Evolutionary conservation across 2,797 vertebrate genomes (phyloP).

Genomic region (Diplodus sargus): DNA sequence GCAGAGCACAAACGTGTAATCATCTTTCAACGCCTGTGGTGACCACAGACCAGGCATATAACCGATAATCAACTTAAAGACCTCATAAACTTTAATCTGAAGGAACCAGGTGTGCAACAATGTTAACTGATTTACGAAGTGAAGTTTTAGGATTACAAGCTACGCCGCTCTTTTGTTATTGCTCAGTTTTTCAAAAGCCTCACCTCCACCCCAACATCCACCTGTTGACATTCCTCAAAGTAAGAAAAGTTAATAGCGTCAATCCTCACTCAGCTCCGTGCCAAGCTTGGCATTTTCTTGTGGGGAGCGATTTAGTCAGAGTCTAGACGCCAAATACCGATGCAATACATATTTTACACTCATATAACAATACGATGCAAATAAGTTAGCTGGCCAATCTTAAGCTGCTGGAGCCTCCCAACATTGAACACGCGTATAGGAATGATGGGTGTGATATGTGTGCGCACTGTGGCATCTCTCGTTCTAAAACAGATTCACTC

Average conservation of each 20-base stretch:
- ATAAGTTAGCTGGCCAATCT: background rate
- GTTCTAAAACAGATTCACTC: background rate
- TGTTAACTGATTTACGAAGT: no score
- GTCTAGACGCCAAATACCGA: background rate
- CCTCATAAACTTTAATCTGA: no score
- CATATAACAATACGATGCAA: background rate
- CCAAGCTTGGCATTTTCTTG: background rate
- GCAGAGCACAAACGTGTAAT: no score
- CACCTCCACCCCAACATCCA: background rate
- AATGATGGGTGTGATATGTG: background rate
- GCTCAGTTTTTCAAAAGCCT: background rate
- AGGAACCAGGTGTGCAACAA: no score
- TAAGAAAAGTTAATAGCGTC: background rate
- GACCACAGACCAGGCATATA: no score
- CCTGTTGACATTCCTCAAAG: background rate
- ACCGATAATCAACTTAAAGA: no score
- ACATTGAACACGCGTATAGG: background rate
- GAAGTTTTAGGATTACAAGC: no score
- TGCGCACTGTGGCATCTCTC: slow-evolving; percentile 3
- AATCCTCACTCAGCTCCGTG: background rate
- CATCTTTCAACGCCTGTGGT: no score
- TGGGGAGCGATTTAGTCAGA: background rate
- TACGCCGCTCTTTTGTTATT: no score
- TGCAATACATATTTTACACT: background rate
- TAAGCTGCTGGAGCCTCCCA: background rate